Percentiles rank a stretch among this genome's conserved stretches.
phyloP scores from a whole-genome alignment of 2,797 vertebrate genomes.

The Esox lucius region DNA sequence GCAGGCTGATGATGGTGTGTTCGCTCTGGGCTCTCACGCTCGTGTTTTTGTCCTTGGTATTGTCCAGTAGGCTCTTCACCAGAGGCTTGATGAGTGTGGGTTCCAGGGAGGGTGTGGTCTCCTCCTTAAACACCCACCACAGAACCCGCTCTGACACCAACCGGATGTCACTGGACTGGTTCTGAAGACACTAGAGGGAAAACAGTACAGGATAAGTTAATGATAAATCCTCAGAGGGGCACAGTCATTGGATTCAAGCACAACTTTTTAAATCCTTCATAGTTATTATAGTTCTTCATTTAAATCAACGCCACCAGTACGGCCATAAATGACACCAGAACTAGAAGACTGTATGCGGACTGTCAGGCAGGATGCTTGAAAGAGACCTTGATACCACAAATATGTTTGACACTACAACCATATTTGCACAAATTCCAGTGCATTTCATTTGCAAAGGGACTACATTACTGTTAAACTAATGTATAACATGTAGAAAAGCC shows the following conservation, averaged over 20 bases:
- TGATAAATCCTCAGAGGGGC: not conserved
- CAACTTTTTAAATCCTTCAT: too few species aligned
- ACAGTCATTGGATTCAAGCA: not conserved
- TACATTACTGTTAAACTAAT: too few species aligned
- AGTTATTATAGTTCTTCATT: too few species aligned
- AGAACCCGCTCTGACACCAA: constrained; percentile 93
- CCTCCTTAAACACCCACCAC: constrained; percentile 94
- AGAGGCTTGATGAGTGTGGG: constrained; percentile 85
- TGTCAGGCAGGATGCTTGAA: too few species aligned
- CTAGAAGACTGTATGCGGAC: too few species aligned
- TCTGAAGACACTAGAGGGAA: constrained; percentile 82
- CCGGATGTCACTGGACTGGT: constrained; percentile 95
- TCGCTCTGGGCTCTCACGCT: constrained; percentile 94
- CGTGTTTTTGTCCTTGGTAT: constrained; percentile 99
- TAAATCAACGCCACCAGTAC: too few species aligned
- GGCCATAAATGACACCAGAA: too few species aligned
- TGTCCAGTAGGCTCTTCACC: constrained; percentile 94
- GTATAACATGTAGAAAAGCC: too few species aligned
- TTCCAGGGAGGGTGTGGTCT: constrained; percentile 79
- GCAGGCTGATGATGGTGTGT: constrained; percentile 90
- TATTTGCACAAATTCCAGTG: too few species aligned
- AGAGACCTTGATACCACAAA: too few species aligned
- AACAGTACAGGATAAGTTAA: constrained; percentile 19
- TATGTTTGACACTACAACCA: too few species aligned
- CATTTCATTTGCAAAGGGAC: too few species aligned